Conservation (phyloP, 2,888 invertebrate species). For the Sussaba pulchella region DNA sequence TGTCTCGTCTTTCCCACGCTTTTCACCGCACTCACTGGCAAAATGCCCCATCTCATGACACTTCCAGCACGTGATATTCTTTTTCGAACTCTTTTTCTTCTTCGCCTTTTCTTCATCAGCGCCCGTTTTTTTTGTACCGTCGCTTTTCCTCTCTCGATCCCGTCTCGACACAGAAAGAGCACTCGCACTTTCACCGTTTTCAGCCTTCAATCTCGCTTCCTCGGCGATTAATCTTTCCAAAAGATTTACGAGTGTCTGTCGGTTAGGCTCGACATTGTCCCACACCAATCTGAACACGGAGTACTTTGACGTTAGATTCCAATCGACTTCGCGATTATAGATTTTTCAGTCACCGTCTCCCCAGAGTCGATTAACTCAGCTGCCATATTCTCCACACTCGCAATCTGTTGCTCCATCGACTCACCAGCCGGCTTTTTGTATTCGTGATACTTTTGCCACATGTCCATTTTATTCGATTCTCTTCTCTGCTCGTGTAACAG, state of each 20-base stretch:
- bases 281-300: constrained; percentile 29
- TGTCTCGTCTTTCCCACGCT: constrained; percentile 39
- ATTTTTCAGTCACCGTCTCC: constrained; percentile 46
- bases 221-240: constrained; percentile 47
- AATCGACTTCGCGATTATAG: constrained; percentile 33
- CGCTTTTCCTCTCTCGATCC: constrained; percentile 29
- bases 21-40: constrained; percentile 55
- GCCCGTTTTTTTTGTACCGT: constrained; percentile 15
- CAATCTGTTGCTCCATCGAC: constrained; percentile 54
- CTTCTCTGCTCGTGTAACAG: constrained; percentile 50
- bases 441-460: constrained; percentile 53
- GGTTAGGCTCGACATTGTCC: constrained; percentile 37
- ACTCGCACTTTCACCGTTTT: constrained; percentile 32
- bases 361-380: constrained; percentile 40
- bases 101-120: constrained; percentile 31
- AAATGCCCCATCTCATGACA: constrained; percentile 55
- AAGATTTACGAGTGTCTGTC: constrained; percentile 54
- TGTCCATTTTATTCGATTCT: constrained; percentile 51
- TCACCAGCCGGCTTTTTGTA: constrained; percentile 53
- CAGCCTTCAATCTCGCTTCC: constrained; percentile 36
- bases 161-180: constrained; percentile 28
- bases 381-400: constrained; percentile 57
- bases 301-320: constrained; percentile 45
- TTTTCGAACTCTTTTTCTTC: constrained; percentile 39
- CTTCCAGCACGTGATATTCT: constrained; percentile 48